A percentile compares a stretch with the other conserved stretches of the same genome.
Conservation (phyloP, 2,797 vertebrate species). For the Rhynchonycteris naso region DNA sequence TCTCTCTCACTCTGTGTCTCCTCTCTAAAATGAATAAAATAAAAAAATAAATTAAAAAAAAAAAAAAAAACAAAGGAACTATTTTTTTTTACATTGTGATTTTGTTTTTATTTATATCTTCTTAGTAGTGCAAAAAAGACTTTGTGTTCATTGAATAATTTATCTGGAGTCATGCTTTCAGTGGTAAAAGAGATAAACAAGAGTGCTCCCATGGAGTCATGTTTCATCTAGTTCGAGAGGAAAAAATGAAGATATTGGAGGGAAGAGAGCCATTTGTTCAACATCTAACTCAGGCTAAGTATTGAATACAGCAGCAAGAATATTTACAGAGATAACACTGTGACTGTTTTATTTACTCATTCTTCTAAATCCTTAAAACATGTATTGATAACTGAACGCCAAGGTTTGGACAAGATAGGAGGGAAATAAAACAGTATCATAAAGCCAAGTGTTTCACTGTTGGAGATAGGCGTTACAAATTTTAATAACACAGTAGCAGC, state of each 20-base stretch:
- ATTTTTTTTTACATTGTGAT: conserved; percentile 33
- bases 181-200: conserved; percentile 7
- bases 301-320: neutral
- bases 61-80: conserved; percentile 48
- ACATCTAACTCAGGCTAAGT: neutral
- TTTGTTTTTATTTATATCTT: conserved; percentile 58
- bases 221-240: neutral
- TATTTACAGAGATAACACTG: neutral
- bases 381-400: neutral
- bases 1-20: no score
- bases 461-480: neutral
- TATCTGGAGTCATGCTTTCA: conserved; percentile 3
- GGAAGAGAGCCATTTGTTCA: neutral
- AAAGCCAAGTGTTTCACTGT: neutral
- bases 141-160: conserved; percentile 31
- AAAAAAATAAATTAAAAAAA: no score
- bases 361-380: neutral
- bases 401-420: neutral
- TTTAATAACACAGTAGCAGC: neutral
- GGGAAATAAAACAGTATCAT: neutral
- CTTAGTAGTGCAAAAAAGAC: conserved; percentile 43
- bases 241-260: neutral
- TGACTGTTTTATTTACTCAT: neutral
- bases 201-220: neutral
- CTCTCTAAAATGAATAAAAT: no score